phyloP scores from a whole-genome alignment of 2,888 invertebrate genomes.

The Teleogryllus oceanicus region DNA sequence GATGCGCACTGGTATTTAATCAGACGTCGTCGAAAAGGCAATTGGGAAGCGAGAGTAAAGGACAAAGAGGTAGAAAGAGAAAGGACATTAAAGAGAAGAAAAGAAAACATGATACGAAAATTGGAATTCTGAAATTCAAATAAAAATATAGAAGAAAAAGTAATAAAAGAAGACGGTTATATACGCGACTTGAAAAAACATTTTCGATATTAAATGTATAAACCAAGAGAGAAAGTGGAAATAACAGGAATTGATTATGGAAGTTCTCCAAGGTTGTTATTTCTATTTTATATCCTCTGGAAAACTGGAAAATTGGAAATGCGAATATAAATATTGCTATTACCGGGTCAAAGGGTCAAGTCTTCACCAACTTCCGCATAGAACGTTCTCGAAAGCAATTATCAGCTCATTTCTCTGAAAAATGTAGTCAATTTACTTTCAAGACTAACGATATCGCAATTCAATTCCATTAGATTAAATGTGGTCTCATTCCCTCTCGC shows the following conservation, averaged over 20 bases:
- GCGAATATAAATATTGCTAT: background rate
- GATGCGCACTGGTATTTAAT: slow-evolving; percentile 23
- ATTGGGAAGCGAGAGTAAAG: background rate
- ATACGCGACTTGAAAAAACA: slow-evolving; percentile 1
- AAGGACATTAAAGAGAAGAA: background rate
- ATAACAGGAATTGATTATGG: slow-evolving; percentile 6
- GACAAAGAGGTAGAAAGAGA: background rate
- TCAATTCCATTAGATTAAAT: slow-evolving; percentile 10
- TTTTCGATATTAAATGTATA: slow-evolving; percentile 18
- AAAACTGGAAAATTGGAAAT: background rate
- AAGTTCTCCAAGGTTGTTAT: background rate
- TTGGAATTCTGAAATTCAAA: slow-evolving; percentile 9
- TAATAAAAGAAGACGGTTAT: slow-evolving; percentile 3
- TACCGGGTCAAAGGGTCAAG: slow-evolving; percentile 7
- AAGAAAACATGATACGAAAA: slow-evolving; percentile 7
- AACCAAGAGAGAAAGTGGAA: slow-evolving; percentile 18
- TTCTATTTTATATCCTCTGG: background rate
- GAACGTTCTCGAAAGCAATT: background rate
- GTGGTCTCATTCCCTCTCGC: background rate
- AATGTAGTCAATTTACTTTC: background rate
- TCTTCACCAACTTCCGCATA: background rate
- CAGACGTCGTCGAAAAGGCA: slow-evolving; percentile 20
- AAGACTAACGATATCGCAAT: slow-evolving; percentile 1
- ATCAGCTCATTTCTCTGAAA: background rate
- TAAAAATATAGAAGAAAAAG: slow-evolving; percentile 18